Evolutionary conservation across 2,888 invertebrate species (phyloP).

Genomic region (Emmelina monodactyla): DNA sequence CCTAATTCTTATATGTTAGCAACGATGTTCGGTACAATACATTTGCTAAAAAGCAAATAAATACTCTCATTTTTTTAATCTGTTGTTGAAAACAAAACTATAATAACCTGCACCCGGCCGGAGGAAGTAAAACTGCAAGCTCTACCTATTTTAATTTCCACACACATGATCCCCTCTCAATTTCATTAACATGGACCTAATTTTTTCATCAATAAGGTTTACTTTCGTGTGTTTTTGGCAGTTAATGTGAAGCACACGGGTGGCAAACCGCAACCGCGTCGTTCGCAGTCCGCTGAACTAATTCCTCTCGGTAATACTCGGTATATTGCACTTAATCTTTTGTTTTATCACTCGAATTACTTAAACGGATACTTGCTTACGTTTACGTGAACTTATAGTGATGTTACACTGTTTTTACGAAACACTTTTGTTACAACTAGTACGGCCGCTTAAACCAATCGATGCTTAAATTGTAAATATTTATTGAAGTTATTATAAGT

Average conservation of each 20-base stretch:
- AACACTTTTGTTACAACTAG: not conserved
- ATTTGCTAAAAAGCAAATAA: too few species aligned
- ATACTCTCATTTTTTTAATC: too few species aligned
- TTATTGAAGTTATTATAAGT: too few species aligned
- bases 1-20: too few species aligned
- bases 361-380: constrained; percentile 8
- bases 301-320: constrained; percentile 43
- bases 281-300: constrained; percentile 34
- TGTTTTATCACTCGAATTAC: constrained; percentile 23
- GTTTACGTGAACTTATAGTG: too few species aligned
- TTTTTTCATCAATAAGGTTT: not conserved
- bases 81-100: too few species aligned
- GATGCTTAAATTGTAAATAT: too few species aligned
- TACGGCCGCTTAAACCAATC: too few species aligned
- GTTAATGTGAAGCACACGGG: constrained; percentile 23
- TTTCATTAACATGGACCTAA: not conserved
- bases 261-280: constrained; percentile 50
- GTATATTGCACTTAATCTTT: constrained; percentile 33
- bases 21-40: too few species aligned
- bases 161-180: too few species aligned
- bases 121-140: constrained; percentile 1
- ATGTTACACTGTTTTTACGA: not conserved
- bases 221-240: not conserved
- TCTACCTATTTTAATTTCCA: too few species aligned
- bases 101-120: too few species aligned